Conservation (phyloP, 2,113 vertebrate species). For the Rhinichthys klamathensis region DNA sequence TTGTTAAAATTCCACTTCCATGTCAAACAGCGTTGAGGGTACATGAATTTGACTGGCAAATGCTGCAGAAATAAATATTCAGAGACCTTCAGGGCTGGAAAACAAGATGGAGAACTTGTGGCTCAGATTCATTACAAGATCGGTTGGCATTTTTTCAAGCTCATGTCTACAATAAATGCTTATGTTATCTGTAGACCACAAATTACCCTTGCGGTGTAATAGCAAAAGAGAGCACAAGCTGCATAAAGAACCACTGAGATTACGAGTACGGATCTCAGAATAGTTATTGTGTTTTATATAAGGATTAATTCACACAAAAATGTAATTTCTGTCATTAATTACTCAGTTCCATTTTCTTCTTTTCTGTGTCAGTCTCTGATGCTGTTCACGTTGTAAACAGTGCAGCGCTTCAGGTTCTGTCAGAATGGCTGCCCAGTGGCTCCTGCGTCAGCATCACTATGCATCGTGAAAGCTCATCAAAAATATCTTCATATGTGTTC, state of each 20-base stretch:
- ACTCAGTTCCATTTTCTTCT: too few relatives aligned
- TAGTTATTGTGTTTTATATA: not conserved
- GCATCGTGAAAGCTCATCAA: too few relatives aligned
- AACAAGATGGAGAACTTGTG: not conserved
- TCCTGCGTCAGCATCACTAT: too few relatives aligned
- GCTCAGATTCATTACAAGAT: not conserved
- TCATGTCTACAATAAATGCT: not conserved
- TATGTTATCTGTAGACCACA: conserved; percentile 1
- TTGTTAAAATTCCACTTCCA: conserved; percentile 21
- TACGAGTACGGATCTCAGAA: not conserved
- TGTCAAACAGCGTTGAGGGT: not conserved
- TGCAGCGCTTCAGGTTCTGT: too few relatives aligned
- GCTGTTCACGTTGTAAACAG: too few relatives aligned
- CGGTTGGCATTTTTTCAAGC: conserved; percentile 15
- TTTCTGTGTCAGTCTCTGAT: too few relatives aligned
- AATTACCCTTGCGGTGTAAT: not conserved
- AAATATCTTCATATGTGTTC: too few relatives aligned
- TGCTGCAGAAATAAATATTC: conserved; percentile 9
- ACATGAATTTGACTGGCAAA: conserved; percentile 13
- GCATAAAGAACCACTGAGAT: not conserved
- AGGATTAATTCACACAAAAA: too few relatives aligned
- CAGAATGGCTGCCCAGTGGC: too few relatives aligned
- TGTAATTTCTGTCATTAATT: too few relatives aligned
- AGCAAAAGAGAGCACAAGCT: not conserved
- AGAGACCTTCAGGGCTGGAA: conserved; percentile 7